Evolutionary conservation across 2,113 vertebrate species (phyloP), one percentile per base, ranked within the genome.

Genomic region (Typhlomys cinereus): DNA sequence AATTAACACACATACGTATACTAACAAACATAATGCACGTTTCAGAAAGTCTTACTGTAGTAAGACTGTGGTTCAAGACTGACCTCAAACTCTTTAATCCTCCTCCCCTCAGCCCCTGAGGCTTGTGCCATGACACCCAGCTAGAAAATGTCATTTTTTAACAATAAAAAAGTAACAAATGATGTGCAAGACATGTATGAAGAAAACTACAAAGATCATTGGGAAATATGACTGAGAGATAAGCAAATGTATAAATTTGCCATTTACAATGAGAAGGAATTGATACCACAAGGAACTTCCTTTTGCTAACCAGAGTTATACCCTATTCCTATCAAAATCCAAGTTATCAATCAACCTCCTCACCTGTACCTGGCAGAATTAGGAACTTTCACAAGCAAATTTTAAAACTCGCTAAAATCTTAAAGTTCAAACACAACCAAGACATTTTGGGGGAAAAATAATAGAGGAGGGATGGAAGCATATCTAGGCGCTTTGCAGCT

Each of bases 121-220:
- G n/a, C 11, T 70, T 70, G 17, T 31, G 66, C 17, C 11, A 34
- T 27, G 10, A 57, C 27, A 31, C 17, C 29, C 27, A 57, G 82
- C n/a, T 39, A 34, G 36, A 88, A 95, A 90, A 76, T 14, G 1
- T 23, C 52, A 52, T 62, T 69, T n/a, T n/a, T n/a, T n/a, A n/a
- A n/a, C n/a, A n/a, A n/a, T n/a, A n/a, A n/a, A 88, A 61, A 70
- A 91, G 15, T 82, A 76, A 69, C 14, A 70, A 85, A 91, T 59
- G 29, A 54, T 85, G 23, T 46, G 2, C 0, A 50, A 64, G 25
- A 36, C 2, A 1, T 62, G 44, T 25, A n/a, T 70, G 46, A 70
- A 69, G 34, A 71, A 92, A 89, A 76, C 50, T 29, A 66, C 9
- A 34, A 91, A 78, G n/a, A 59, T 74, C 15, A 71, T 39, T 85